phyloP scores from a whole-genome alignment of 2,113 vertebrate genomes.

The Odocoileus hemionus region DNA sequence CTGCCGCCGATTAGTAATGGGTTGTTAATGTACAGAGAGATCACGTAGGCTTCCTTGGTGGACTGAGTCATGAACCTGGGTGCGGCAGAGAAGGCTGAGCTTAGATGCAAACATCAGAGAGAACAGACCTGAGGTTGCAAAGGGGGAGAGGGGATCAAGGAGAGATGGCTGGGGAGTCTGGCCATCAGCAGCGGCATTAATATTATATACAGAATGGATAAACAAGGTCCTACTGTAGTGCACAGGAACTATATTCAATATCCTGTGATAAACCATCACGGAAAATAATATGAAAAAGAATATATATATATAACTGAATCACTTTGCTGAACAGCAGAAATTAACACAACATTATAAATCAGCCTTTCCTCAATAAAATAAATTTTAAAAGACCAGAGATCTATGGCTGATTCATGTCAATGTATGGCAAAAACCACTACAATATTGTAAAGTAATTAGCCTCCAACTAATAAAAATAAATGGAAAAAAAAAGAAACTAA shows the following conservation, averaged over 20 bases:
- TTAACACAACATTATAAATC: background rate
- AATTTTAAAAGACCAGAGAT: background rate
- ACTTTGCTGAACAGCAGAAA: background rate
- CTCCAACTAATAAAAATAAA: too few relatives aligned
- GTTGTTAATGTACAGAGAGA: slow-evolving; percentile 97
- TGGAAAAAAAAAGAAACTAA: too few relatives aligned
- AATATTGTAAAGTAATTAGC: too few relatives aligned
- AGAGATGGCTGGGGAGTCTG: background rate
- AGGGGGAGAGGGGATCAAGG: background rate
- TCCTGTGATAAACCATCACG: background rate
- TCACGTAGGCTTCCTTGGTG: slow-evolving; percentile 96
- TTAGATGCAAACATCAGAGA: background rate
- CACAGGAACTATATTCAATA: background rate
- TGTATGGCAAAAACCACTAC: too few relatives aligned
- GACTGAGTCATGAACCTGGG: slow-evolving; percentile 91
- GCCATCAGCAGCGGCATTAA: background rate
- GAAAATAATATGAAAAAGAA: background rate
- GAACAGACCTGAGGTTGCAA: background rate
- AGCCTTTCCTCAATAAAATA: background rate
- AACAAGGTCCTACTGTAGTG: background rate
- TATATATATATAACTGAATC: background rate
- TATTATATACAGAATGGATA: background rate
- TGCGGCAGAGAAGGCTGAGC: background rate
- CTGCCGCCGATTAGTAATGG: slow-evolving; percentile 95
- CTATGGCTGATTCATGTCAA: too few relatives aligned